Percentiles rank a stretch among this genome's conserved stretches.
Evolutionary conservation across 2,113 vertebrate species (phyloP).

Genomic region (Ctenomys sociabilis): DNA sequence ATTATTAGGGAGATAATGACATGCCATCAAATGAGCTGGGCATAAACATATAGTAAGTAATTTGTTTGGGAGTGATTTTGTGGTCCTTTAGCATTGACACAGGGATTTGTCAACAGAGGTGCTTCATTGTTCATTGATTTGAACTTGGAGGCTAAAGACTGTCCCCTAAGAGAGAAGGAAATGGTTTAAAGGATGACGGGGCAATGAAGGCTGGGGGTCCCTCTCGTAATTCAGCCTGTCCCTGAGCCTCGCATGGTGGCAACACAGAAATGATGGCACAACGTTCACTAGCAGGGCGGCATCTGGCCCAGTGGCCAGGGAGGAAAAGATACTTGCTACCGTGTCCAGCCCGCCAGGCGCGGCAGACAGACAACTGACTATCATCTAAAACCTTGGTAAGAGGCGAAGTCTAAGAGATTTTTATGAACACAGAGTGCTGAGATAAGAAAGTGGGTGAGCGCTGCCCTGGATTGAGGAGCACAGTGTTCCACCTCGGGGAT

Average conservation of each 20-base stretch:
- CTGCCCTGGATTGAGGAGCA: constrained; percentile 2
- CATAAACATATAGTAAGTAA: background rate
- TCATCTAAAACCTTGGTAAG: background rate
- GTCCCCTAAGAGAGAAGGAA: background rate
- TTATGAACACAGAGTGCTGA: background rate
- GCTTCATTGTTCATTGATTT: constrained; percentile 31
- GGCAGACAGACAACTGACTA: background rate
- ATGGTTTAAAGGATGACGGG: background rate
- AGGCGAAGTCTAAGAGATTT: background rate
- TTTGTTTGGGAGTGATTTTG: background rate
- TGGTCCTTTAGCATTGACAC: background rate
- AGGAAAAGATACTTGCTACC: too few species aligned
- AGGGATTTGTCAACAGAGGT: background rate
- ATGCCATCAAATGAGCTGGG: background rate
- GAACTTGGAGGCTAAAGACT: background rate
- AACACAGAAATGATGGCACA: background rate
- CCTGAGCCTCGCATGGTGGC: background rate
- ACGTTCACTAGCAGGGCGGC: background rate
- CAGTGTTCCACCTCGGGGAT: constrained; percentile 14
- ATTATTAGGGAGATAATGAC: background rate
- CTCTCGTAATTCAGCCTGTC: background rate
- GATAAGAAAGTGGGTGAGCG: background rate
- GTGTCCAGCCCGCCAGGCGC: rapidly evolving
- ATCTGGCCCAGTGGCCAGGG: rapidly evolving
- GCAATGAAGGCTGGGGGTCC: background rate